phyloP scores from a whole-genome alignment of 1,140 invertebrate genomes.

The Bombus waltoni region DNA sequence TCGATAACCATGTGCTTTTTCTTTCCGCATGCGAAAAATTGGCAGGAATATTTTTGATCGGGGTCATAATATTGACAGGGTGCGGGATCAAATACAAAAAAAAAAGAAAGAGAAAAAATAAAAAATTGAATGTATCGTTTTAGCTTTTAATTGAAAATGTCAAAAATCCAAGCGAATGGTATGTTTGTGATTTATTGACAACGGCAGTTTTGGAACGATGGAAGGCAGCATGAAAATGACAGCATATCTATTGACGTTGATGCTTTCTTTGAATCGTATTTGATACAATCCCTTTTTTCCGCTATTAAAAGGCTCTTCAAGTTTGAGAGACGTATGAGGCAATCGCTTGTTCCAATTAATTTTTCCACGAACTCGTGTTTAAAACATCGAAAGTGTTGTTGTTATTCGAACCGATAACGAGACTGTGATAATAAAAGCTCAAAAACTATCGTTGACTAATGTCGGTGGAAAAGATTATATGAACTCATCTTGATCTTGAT shows the following conservation, averaged over 20 bases:
- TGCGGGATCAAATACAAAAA: neutral
- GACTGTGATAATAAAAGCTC: neutral
- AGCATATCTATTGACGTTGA: neutral
- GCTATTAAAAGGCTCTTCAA: too few relatives aligned
- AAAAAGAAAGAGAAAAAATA: neutral
- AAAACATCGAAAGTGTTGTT: too few relatives aligned
- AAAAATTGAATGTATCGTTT: neutral
- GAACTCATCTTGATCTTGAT: neutral
- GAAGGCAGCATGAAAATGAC: neutral
- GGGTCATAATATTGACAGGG: neutral
- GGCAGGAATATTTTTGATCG: neutral
- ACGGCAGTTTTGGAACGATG: neutral
- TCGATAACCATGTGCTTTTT: neutral
- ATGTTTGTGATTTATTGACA: neutral
- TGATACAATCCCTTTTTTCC: too few relatives aligned
- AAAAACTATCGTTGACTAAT: neutral
- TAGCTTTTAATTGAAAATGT: constrained; percentile 2
- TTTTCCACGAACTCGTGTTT: too few relatives aligned
- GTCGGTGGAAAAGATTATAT: neutral
- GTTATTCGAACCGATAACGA: too few relatives aligned
- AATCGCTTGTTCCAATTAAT: too few relatives aligned
- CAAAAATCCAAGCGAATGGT: too few relatives aligned
- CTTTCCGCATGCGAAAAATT: neutral
- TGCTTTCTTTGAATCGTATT: too few relatives aligned
- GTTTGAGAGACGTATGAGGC: too few relatives aligned